Evolutionary conservation across 2,888 invertebrate species (phyloP), one percentile per base, ranked within the genome.

Genomic region (Drosophila affinis): DNA sequence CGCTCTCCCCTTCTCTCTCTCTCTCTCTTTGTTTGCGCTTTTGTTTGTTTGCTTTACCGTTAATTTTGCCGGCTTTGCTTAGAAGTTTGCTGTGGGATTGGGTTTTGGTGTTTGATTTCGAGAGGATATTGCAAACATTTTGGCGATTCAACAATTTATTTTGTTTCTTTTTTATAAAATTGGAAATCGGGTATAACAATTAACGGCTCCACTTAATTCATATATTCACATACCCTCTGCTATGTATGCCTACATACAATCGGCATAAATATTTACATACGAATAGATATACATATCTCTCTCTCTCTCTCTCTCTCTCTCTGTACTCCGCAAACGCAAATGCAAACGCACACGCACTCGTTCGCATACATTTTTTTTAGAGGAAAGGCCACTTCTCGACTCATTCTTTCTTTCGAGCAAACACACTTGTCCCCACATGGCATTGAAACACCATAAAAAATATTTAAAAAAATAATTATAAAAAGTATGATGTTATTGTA

Each of bases 201-300:
- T 57, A 61, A 76, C 62, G 47, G 52, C 10, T 62, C 63, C 67
- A 57, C 70, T 62, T 52, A 21, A 21, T 73, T 75, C 62, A 44
- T 32, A 48, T 67, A 56, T 67, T 63, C 47, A 52, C 64, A 63
- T 49, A 63, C 44, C 34, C 21, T 45, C 54, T 39, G 24, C 18
- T 47, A 53, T 51, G 12, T 51, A 9, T 29, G 29, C 29, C 7
- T 47, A 58, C 64, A 54, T 52, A 57, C 57, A 9, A 5, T 5
- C 10, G 29, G 4, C 55, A 56, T 34, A 21, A 47, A 18, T 34
- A 29, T 60, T 48, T 61, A 49, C 71, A 29, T 61, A 49, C 71
- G 21, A 32, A 17, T 45, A 34, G 34, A 34, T 34, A 34, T 12
- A 3, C 3, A 32, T 10, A 32, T 5, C 5, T 24, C 5, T 24